Base-by-base conservation (phyloP, 2,888 invertebrate genomes). In the Heliconius ethilla region DNA sequence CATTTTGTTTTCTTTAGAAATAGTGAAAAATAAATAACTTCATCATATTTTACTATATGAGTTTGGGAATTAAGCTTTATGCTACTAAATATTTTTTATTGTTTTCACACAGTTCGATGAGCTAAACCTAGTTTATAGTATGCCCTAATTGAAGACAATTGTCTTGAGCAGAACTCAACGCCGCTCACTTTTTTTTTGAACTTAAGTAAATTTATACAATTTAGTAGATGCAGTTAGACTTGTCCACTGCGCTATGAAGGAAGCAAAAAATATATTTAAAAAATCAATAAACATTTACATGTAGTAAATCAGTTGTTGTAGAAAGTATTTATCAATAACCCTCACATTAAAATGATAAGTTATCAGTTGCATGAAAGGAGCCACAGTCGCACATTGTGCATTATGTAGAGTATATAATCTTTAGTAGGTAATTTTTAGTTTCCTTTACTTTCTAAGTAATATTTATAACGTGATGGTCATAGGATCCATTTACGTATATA, bases 291-390 rank as follows among this genome's bases (percentile, higher is more conserved):
- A 55, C 70, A 79, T 81, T 78, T 82, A 83, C 85, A 89, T 88
- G 89, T 88, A 91, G 89, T 88, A 91, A 91, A 92, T 92, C 92
- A 88, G 88, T 87, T 87, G 72, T 87, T 83, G 79, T 89, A 89
- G 89, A 91, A 91, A 91, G 89, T 84, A 77, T 82, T 90, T 93
- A 93, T 93, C 93, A 93, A 93, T 94, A 94, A 91, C 84, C 88
- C 87, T 89, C 87, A 89, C 87, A 89, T 90, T 91, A 89, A 86
- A 81, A 78, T 84, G 85, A 84, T 85, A 86, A 84, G 88, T 87
- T 91, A 89, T 86, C 86, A 76, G 75, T 77, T 72, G 78, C 89
- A 79, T 87, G 88, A 86, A 89, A 88, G 87, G 85, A 87, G 86
- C 84, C 88, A 88, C 86, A 89, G 90, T 83, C 84, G 73, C 29